phyloP scores from a whole-genome alignment of 2,113 vertebrate species.

The Chrysochloris asiatica region DNA sequence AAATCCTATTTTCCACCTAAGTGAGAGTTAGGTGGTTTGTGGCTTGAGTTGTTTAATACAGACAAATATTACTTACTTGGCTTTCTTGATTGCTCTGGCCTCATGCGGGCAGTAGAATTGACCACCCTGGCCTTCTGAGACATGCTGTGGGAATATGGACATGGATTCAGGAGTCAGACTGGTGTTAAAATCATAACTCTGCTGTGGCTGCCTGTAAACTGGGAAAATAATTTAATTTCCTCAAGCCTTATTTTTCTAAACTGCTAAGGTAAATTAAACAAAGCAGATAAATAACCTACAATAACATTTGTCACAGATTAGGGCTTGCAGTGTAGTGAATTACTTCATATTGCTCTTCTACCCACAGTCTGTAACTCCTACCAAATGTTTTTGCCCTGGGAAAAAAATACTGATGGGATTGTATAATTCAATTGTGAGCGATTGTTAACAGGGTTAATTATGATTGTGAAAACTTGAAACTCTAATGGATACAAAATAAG shows the following conservation, averaged over 20 bases:
- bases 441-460: no score
- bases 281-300: neutral
- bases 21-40: neutral
- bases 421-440: no score
- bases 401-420: no score
- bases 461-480: no score
- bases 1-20: conserved; percentile 34
- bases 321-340: no score
- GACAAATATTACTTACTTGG: neutral
- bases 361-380: no score
- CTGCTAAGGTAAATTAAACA: neutral
- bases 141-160: neutral
- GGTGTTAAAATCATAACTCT: conserved; percentile 22
- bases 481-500: no score
- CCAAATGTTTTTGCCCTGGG: no score
- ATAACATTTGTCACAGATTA: neutral
- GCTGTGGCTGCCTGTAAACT: neutral
- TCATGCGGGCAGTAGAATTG: neutral
- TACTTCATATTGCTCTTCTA: no score
- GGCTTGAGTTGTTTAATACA: neutral
- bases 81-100: neutral
- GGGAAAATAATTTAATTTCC: conserved; percentile 8
- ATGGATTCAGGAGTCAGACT: neutral
- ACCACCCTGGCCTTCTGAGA: neutral
- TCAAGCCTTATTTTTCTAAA: neutral